Evolutionary conservation across 2,113 vertebrate species (phyloP), one percentile per base, ranked within the genome.

Genomic region (Anoura caudifer): DNA sequence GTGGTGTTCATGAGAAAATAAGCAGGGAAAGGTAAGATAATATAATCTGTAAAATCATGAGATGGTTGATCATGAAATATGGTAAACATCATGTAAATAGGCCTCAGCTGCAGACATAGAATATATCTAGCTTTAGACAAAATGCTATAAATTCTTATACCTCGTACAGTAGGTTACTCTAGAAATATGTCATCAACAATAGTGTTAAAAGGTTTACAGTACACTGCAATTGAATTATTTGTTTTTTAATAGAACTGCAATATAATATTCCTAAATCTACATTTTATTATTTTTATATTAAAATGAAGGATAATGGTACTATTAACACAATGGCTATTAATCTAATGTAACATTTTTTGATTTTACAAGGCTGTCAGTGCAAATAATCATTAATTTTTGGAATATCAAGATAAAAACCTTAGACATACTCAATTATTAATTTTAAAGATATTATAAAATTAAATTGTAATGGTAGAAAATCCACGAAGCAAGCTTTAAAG

Each of bases 221-320:
- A 33, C 88, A 36, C 70, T 82, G n/a, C 28, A 88, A 45, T 88
- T 88, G 47, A 90, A 95, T 72, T 95, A 6, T 69, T 88, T 93
- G 47, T 13, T 31, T 85, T 95, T 95, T 86, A 26, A 72, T 31
- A n/a, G 10, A 94, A 36, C 41, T 96, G 54, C 19, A 47, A 47
- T 87, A 28, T n/a, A 87, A 95, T 91, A 82, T 92, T 96, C 6
- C 15, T 85, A 97, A 97, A 92, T 96, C 36, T 96, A 45, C 92
- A 82, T 96, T 96, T 94, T 96, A 96, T 97, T 97, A 90, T 19
- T 12, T 95, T 95, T 73, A 92, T 87, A 92, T 94, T 97, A 96
- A 97, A 93, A 90, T 86, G 85, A 90, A 95, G 50, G 47, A 85
- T 94, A 94, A 95, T 96, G 69, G 41, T 73, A 63, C 81, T 87